Evolutionary conservation across 37 sponge, comb jelly and placozoan genomes (phyloP).

Genomic region (Geodia barretti): DNA sequence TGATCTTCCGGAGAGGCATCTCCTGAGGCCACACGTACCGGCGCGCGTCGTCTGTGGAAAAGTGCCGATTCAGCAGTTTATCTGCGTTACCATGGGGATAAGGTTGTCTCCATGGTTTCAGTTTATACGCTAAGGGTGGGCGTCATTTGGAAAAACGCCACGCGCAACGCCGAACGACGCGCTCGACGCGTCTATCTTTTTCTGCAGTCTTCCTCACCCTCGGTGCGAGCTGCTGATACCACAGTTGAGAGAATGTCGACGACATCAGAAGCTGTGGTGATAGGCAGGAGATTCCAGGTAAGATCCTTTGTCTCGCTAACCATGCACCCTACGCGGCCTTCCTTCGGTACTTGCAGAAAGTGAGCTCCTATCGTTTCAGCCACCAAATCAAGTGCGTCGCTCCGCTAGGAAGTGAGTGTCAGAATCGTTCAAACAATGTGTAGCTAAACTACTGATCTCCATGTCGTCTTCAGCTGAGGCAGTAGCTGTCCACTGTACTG

Average conservation of each 20-base stretch:
- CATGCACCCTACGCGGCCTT: background rate
- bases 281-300: conserved; percentile 30
- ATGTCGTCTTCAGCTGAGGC: conserved; percentile 19
- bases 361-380: conserved; percentile 3
- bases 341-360: background rate
- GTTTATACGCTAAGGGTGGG: background rate
- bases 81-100: background rate
- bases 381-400: conserved; percentile 17
- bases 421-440: no score
- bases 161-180: no score
- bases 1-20: conserved; percentile 80
- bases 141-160: no score
- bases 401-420: conserved; percentile 18
- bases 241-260: no score
- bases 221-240: no score
- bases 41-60: no score
- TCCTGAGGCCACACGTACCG: no score
- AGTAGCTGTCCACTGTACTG: conserved; percentile 8
- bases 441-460: background rate
- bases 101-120: background rate
- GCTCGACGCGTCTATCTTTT: no score
- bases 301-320: background rate
- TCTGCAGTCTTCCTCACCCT: no score
- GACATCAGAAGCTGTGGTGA: background rate
- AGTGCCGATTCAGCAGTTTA: background rate